Evolutionary conservation across 2,797 vertebrate species (phyloP).

Genomic region (Cryptoblepharus egeriae): DNA sequence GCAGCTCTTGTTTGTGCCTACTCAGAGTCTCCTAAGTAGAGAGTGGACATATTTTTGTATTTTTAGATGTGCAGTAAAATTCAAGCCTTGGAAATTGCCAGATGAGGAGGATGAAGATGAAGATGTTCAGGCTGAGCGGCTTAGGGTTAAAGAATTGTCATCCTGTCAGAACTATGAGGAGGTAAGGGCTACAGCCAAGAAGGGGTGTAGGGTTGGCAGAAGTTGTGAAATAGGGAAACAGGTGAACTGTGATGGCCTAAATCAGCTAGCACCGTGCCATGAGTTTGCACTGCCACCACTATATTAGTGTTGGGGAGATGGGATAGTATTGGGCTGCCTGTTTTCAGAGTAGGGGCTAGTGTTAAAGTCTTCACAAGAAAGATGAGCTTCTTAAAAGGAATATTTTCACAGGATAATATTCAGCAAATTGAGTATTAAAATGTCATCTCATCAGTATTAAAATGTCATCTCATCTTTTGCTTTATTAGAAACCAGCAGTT

Average conservation of each 20-base stretch:
- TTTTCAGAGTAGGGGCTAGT: no score
- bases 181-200: constrained; percentile 69
- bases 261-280: no score
- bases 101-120: constrained; percentile 85
- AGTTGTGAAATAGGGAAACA: no score
- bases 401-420: not conserved
- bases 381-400: not conserved
- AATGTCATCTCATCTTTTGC: constrained; percentile 2
- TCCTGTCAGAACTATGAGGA: constrained; percentile 87
- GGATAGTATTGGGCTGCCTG: no score
- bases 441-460: no score
- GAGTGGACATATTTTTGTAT: not conserved
- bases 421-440: not conserved
- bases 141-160: constrained; percentile 88
- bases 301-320: no score
- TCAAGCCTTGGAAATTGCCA: constrained; percentile 72
- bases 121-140: constrained; percentile 89
- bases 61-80: constrained; percentile 63
- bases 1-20: not conserved
- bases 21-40: not conserved
- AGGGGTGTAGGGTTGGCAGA: no score
- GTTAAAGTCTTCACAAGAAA: no score
- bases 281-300: no score
- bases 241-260: no score
- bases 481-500: constrained; percentile 86